Percentiles rank a stretch among this genome's conserved stretches.
phyloP scores from a whole-genome alignment of 2,797 vertebrate genomes.

The Clamator glandarius region DNA sequence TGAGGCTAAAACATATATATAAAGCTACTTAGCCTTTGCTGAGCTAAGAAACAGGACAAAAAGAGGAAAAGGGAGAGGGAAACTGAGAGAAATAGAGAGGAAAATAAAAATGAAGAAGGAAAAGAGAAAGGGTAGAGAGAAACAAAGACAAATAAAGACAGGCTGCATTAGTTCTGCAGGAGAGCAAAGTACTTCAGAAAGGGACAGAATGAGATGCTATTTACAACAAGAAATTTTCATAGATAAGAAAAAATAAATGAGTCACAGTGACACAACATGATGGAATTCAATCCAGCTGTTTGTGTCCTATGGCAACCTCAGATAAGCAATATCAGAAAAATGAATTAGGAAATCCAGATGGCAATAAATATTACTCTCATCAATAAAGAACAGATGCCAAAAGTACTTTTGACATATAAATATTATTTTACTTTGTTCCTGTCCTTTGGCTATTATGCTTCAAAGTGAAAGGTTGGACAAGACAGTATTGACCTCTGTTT shows the following conservation, averaged over 20 bases:
- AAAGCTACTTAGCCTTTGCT: neutral
- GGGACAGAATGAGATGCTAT: constrained; percentile 9
- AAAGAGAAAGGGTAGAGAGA: neutral
- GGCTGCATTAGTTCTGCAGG: neutral
- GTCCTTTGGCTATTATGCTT: neutral
- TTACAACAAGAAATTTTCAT: constrained; percentile 59
- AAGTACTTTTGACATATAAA: constrained; percentile 17
- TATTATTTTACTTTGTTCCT: neutral
- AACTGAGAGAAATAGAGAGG: neutral
- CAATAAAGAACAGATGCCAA: constrained; percentile 56
- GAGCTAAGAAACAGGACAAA: neutral
- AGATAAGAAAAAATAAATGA: constrained; percentile 70
- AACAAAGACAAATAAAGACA: neutral
- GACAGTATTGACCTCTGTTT: neutral
- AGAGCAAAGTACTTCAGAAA: neutral
- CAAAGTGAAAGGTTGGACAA: neutral
- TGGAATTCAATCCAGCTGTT: constrained; percentile 60
- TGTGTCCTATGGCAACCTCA: constrained; percentile 52
- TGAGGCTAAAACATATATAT: neutral
- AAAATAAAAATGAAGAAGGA: neutral
- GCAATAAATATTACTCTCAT: constrained; percentile 39
- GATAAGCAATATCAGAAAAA: constrained; percentile 49
- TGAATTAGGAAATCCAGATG: constrained; percentile 27
- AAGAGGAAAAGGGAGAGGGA: neutral
- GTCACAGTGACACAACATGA: constrained; percentile 57